phyloP scores from a whole-genome alignment of 1,140 invertebrate species.

The Lutraria rhynchaena region DNA sequence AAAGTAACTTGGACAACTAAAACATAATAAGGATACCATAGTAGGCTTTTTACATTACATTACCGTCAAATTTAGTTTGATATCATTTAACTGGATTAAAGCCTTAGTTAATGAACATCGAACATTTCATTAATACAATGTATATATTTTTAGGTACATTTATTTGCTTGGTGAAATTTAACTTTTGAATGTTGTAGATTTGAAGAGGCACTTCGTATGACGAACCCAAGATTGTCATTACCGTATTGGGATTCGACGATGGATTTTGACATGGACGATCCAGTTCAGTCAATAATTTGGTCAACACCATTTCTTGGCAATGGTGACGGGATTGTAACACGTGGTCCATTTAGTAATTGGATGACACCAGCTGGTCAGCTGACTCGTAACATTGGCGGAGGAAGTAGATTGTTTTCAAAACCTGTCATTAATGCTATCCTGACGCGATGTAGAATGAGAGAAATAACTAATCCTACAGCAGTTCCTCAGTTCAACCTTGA shows the following conservation, averaged over 20 bases:
- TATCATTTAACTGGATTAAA: too few relatives aligned
- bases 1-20: too few relatives aligned
- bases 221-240: conserved; percentile 68
- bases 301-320: conserved; percentile 77
- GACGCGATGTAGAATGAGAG: conserved; percentile 24
- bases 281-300: conserved; percentile 78
- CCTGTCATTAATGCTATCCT: conserved; percentile 12
- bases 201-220: conserved; percentile 64
- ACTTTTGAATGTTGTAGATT: conserved; percentile 51
- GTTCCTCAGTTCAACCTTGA: conserved; percentile 66
- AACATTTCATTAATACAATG: too few relatives aligned
- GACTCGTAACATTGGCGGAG: conserved; percentile 51
- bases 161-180: too few relatives aligned
- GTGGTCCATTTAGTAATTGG: conserved; percentile 78
- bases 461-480: conserved; percentile 39
- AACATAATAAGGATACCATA: too few relatives aligned
- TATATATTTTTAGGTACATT: too few relatives aligned
- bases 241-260: conserved; percentile 81
- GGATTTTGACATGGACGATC: conserved; percentile 74
- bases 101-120: too few relatives aligned
- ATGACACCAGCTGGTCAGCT: conserved; percentile 36
- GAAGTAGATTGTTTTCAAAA: conserved; percentile 17
- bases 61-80: too few relatives aligned
- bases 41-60: too few relatives aligned
- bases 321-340: conserved; percentile 78